Evolutionary conservation across 2,113 vertebrate genomes (phyloP).

Genomic region (Phaethon lepturus): DNA sequence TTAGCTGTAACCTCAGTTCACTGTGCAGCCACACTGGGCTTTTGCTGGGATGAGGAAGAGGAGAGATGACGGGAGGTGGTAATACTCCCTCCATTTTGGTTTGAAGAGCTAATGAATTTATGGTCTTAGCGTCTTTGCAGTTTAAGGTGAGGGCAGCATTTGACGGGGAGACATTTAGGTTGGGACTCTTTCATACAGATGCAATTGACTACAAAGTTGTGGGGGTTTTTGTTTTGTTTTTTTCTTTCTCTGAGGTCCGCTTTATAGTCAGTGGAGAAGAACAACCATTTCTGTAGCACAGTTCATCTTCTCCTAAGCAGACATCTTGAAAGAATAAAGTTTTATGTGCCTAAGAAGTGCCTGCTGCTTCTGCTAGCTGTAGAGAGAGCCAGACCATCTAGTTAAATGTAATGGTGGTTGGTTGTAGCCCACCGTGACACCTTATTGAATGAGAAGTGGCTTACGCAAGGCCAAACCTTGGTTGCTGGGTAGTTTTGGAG

Average conservation of each 20-base stretch:
- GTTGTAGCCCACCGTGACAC: not conserved
- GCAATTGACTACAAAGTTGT: not conserved
- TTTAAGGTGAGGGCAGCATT: not conserved
- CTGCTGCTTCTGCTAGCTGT: not conserved
- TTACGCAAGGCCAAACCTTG: not conserved
- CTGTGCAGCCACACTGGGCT: not conserved
- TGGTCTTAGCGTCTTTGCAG: not conserved
- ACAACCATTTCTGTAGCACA: not conserved
- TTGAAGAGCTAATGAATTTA: not conserved
- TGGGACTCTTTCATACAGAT: not conserved
- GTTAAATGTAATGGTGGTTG: not conserved
- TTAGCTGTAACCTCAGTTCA: not conserved
- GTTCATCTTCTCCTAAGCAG: not conserved
- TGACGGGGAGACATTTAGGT: rapidly evolving
- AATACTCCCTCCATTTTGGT: not conserved
- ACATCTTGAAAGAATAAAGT: not conserved
- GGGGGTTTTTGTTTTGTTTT: too few relatives aligned
- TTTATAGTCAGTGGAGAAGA: not conserved
- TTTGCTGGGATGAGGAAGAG: not conserved
- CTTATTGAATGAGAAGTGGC: not conserved
- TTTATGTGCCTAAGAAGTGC: not conserved
- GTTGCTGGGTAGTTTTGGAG: not conserved
- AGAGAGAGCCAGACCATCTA: not conserved
- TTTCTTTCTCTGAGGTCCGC: not conserved
- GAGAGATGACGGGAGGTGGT: not conserved